Evolutionary conservation across 2,888 invertebrate species (phyloP).

Genomic region (Epinotia brunnichana): DNA sequence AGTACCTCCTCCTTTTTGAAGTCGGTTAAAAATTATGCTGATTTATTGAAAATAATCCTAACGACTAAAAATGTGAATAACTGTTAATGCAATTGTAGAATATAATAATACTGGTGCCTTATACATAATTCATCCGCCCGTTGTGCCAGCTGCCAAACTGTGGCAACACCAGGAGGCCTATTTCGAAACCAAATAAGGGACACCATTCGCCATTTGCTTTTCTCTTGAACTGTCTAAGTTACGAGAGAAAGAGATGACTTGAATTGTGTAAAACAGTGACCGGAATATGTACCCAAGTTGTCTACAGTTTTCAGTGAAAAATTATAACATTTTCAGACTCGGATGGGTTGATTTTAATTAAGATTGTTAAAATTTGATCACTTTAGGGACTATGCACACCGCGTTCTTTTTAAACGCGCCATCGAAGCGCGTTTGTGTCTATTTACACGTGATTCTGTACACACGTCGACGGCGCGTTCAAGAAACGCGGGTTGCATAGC

Average conservation of each 20-base stretch:
- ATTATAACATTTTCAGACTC: background rate
- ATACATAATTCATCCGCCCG: constrained; percentile 77
- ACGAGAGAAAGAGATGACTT: background rate
- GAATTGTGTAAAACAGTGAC: background rate
- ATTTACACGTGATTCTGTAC: too few species aligned
- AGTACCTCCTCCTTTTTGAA: too few species aligned
- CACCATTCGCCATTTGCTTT: background rate
- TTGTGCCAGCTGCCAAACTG: constrained; percentile 28
- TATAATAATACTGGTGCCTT: constrained; percentile 71
- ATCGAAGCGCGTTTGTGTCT: too few species aligned
- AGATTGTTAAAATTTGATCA: too few species aligned
- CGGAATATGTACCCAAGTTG: background rate
- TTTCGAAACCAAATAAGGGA: background rate
- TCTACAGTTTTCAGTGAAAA: background rate
- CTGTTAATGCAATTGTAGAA: constrained; percentile 40
- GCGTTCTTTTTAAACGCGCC: too few species aligned
- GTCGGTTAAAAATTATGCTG: background rate
- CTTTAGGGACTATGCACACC: too few species aligned
- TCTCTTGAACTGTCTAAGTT: background rate
- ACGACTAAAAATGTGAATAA: constrained; percentile 9
- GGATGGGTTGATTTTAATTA: too few species aligned
- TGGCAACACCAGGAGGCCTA: constrained; percentile 8
- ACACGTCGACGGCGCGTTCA: too few species aligned
- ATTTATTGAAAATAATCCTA: background rate
- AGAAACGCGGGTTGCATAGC: too few species aligned